Conservation (phyloP, 2,113 vertebrate genomes). For the Siniperca chuatsi region DNA sequence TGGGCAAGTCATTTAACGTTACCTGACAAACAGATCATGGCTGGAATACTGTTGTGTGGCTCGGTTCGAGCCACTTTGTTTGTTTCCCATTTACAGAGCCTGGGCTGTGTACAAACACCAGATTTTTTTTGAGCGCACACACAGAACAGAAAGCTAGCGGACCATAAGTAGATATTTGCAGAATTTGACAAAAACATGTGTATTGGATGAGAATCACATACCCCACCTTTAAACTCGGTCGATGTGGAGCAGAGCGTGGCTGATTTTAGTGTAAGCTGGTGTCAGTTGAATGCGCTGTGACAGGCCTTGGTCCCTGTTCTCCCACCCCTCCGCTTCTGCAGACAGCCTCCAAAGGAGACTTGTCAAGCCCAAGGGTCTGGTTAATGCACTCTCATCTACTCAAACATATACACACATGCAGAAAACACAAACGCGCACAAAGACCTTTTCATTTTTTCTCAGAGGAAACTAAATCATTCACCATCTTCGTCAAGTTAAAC, state of each 20-base stretch:
- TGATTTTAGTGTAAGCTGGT: constrained; percentile 47
- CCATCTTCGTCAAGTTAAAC: constrained; percentile 25
- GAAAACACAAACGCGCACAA: constrained; percentile 34
- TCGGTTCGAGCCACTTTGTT: too few relatives aligned
- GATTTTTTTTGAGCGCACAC: too few relatives aligned
- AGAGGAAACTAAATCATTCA: constrained; percentile 49
- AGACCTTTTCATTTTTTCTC: constrained; percentile 45
- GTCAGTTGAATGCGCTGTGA: constrained; percentile 46
- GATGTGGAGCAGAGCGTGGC: constrained; percentile 45
- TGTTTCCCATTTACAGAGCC: too few relatives aligned
- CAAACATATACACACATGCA: constrained; percentile 15
- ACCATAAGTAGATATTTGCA: too few relatives aligned
- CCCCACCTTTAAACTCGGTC: neutral
- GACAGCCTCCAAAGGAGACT: constrained; percentile 32
- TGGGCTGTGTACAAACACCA: too few relatives aligned
- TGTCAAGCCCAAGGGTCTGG: constrained; percentile 59
- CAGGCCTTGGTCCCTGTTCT: constrained; percentile 49
- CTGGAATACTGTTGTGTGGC: too few relatives aligned
- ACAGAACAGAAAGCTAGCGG: too few relatives aligned
- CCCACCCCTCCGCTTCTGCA: constrained; percentile 15
- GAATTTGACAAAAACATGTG: too few relatives aligned
- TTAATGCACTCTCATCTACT: constrained; percentile 53
- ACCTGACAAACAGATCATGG: too few relatives aligned
- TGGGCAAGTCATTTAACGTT: too few relatives aligned
- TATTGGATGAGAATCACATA: too few relatives aligned